Conservation (phyloP, 2,888 invertebrate species). For the Acrocera orbiculus region DNA sequence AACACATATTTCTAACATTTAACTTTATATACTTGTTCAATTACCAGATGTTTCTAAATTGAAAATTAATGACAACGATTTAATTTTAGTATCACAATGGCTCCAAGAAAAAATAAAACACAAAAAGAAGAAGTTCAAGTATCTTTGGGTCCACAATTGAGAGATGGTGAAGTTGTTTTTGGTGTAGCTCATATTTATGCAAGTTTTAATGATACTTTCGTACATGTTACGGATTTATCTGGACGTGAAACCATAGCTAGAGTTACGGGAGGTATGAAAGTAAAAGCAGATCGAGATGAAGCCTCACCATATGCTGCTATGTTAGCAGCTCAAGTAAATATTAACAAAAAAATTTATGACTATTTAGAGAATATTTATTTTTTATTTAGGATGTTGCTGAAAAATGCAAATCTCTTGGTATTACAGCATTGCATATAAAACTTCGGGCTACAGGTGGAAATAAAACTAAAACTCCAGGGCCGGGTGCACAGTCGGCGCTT, state of each 20-base stretch:
- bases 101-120: slow-evolving; percentile 93
- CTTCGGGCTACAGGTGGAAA: slow-evolving; percentile 97
- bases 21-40: no score
- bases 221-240: slow-evolving; percentile 97
- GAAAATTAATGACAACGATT: not conserved
- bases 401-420: slow-evolving; percentile 91
- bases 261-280: slow-evolving; percentile 98
- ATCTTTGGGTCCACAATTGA: slow-evolving; percentile 86
- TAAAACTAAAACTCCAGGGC: slow-evolving; percentile 96
- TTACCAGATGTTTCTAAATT: not conserved
- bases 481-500: slow-evolving; percentile 95
- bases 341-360: not conserved
- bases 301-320: slow-evolving; percentile 99
- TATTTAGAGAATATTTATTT: not conserved
- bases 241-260: slow-evolving; percentile 89
- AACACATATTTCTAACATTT: no score
- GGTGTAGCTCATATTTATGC: slow-evolving; percentile 99
- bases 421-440: slow-evolving; percentile 96
- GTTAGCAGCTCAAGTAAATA: slow-evolving; percentile 93
- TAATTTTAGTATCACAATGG: slow-evolving; percentile 43
- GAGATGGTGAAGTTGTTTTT: slow-evolving; percentile 94
- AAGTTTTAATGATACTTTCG: slow-evolving; percentile 99
- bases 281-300: slow-evolving; percentile 99
- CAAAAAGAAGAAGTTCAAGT: slow-evolving; percentile 95
- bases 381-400: slow-evolving; percentile 83